Percentiles rank a stretch among this genome's conserved stretches.
Conservation (phyloP, 2,888 invertebrate genomes). For the Agrochola lychnidis region DNA sequence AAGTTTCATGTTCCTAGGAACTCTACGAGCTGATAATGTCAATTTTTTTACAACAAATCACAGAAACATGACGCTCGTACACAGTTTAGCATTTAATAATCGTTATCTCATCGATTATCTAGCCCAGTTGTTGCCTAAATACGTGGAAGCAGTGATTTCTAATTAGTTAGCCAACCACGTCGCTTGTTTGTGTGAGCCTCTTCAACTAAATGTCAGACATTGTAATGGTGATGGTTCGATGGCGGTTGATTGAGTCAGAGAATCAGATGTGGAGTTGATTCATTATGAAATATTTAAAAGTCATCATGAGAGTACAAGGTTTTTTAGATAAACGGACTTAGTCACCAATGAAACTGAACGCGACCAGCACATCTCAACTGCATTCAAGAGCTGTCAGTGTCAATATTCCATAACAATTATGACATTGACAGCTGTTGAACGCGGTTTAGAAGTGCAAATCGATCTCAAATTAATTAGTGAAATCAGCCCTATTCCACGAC, state of each 20-base stretch:
- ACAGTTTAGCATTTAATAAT: constrained; percentile 53
- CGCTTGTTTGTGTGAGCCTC: constrained; percentile 33
- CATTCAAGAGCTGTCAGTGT: no score
- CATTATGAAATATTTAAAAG: background rate
- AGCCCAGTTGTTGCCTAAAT: constrained; percentile 29
- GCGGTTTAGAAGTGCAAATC: background rate
- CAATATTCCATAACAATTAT: background rate
- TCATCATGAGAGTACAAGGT: background rate
- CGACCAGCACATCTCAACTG: no score
- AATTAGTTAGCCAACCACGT: constrained; percentile 47
- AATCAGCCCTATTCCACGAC: no score
- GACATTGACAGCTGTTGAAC: background rate
- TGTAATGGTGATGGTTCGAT: constrained; percentile 5
- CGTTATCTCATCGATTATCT: constrained; percentile 54
- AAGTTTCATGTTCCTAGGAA: constrained; percentile 13
- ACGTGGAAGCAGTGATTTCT: constrained; percentile 47
- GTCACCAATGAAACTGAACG: background rate
- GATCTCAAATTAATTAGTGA: no score
- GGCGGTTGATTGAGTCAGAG: constrained; percentile 4
- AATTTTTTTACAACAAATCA: constrained; percentile 24
- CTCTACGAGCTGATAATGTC: constrained; percentile 31
- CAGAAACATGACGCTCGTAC: constrained; percentile 28
- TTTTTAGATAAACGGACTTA: background rate
- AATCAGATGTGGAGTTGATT: background rate
- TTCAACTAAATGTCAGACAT: constrained; percentile 44